Evolutionary conservation across 1,140 invertebrate genomes (phyloP).

Genomic region (Physella acuta): DNA sequence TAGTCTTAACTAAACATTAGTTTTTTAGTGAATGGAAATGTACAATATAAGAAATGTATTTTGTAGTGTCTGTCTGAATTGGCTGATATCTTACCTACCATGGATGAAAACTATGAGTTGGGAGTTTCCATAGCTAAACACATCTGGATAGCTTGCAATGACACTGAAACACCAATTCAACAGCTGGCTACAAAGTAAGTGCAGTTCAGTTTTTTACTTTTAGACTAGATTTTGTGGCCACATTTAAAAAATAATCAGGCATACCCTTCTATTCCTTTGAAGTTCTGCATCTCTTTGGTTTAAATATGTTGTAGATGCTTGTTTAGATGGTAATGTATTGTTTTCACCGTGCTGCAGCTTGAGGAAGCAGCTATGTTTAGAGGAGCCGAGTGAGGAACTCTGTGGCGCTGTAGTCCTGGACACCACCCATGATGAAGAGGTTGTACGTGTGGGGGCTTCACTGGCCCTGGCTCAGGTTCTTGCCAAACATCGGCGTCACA

Average conservation of each 20-base stretch:
- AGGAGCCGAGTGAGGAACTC: conserved; percentile 64
- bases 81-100: conserved; percentile 67
- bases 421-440: conserved; percentile 76
- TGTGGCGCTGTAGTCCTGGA: conserved; percentile 69
- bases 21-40: no score
- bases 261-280: no score
- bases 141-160: conserved; percentile 57
- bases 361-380: conserved; percentile 69
- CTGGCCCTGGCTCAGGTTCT: conserved; percentile 74
- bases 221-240: no score
- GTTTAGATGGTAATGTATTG: no score
- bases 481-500: conserved; percentile 62
- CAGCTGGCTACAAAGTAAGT: conserved; percentile 55
- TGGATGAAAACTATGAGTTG: conserved; percentile 65
- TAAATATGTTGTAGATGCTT: no score
- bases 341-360: no score
- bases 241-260: no score
- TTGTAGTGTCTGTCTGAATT: conserved; percentile 69
- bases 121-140: conserved; percentile 65
- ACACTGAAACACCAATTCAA: conserved; percentile 50
- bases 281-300: no score
- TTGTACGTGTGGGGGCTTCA: conserved; percentile 77
- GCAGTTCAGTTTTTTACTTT: no score
- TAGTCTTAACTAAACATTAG: not conserved
- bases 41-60: no score